These are phyloP conservation scores for Stichodactyla helianthus DNA, from an alignment of 64 coral and sea anemone genomes.

Conservation along the genomic window DNA sequence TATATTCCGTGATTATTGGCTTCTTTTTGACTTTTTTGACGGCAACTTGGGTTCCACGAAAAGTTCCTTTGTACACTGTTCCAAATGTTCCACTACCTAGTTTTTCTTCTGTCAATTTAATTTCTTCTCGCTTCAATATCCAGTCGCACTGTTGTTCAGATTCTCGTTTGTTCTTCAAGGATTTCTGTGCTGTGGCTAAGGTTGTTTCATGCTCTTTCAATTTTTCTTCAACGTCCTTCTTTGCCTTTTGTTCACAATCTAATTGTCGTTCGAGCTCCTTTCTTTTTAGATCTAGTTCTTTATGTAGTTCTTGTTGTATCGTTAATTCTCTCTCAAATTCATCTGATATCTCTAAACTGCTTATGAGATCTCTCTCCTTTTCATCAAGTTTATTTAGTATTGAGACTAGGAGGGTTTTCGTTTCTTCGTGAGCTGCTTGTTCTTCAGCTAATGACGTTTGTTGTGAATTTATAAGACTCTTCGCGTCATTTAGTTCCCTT, in stretches of 20 bases:
- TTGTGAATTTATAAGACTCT: too few species aligned
- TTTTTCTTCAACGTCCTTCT: neutral
- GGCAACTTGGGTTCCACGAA: slow-evolving; percentile 48
- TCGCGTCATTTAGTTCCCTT: too few species aligned
- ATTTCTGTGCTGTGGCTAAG: neutral
- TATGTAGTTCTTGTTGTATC: too few species aligned
- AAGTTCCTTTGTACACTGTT: slow-evolving; percentile 15
- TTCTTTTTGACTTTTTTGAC: slow-evolving; percentile 39
- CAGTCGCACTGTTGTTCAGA: slow-evolving; percentile 15
- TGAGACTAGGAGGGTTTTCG: too few species aligned
- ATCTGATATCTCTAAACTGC: too few species aligned
- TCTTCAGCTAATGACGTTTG: too few species aligned
- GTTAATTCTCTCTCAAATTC: too few species aligned
- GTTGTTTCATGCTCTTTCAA: neutral
- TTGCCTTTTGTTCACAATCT: neutral
- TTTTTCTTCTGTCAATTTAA: neutral
- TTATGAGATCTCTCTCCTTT: too few species aligned
- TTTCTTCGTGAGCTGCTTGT: too few species aligned
- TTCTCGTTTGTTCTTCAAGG: neutral
- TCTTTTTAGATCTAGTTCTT: neutral
- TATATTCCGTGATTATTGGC: neutral
- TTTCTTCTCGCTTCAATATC: slow-evolving; percentile 31
- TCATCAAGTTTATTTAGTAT: too few species aligned
- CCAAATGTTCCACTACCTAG: slow-evolving; percentile 51
- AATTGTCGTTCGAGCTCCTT: neutral